These are phyloP conservation scores for Dolomedes plantarius DNA, from an alignment of 2,888 invertebrate genomes.

Conservation along the genomic window DNA sequence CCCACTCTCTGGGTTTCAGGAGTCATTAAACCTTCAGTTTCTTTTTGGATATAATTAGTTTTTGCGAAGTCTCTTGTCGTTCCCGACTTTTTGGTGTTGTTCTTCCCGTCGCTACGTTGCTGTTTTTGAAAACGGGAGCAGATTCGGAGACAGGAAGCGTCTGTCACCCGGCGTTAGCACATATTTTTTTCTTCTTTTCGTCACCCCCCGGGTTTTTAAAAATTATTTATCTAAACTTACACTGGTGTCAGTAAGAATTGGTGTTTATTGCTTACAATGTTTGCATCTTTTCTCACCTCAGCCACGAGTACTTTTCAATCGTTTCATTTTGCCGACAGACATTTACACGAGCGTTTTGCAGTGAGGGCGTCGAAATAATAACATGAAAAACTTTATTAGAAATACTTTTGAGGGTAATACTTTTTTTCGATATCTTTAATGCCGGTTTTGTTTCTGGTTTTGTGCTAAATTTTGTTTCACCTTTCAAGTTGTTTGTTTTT, in stretches of 20 bases:
- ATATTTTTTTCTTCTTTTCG: background rate
- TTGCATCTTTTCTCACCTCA: too few species aligned
- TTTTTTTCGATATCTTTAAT: too few species aligned
- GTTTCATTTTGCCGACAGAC: too few species aligned
- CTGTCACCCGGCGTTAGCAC: constrained; percentile 21
- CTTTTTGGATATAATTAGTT: constrained; percentile 57
- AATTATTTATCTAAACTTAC: background rate
- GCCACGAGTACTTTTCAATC: too few species aligned
- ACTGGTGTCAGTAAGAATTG: background rate
- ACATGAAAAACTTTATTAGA: too few species aligned
- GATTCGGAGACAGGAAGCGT: constrained; percentile 34
- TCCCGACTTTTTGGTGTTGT: background rate
- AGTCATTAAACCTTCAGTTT: constrained; percentile 42
- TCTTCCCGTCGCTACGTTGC: constrained; percentile 14
- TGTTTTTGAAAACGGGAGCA: constrained; percentile 59
- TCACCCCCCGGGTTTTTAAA: background rate
- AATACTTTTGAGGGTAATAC: too few species aligned
- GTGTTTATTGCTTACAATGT: background rate
- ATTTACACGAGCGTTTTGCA: too few species aligned
- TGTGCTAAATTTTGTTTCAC: too few species aligned
- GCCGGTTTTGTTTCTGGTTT: too few species aligned
- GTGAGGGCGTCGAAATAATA: too few species aligned
- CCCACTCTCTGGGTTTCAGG: background rate
- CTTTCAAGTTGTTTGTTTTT: too few species aligned
- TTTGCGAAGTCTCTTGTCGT: constrained; percentile 12